Evolutionary conservation across 2,888 invertebrate species (phyloP), one percentile per base, ranked within the genome.

Genomic region (Tyria jacobaeae): DNA sequence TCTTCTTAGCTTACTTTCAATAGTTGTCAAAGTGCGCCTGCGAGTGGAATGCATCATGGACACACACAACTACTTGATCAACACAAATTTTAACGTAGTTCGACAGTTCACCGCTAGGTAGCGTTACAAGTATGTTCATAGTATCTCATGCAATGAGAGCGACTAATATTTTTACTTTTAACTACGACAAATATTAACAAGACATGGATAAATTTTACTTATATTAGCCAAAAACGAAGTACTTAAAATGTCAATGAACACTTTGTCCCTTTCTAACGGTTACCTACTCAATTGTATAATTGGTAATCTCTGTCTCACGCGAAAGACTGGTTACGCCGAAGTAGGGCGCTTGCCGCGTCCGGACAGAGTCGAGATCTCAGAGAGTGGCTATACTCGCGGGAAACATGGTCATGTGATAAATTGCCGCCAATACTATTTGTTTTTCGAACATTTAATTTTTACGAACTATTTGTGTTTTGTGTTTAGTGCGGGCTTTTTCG

Each of bases 341-440:
- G 93, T 93, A 94, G 93, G 93, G 91, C 92, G 92, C 82, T 81
- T 84, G 85, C 80, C 83, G 89, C 83, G 87, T 84, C 80, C 84
- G 89, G 81, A 87, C 82, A 83, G 90, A 90, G 89, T 89, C 86
- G 89, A 91, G 87, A 92, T 91, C 91, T 91, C 88, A 85, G 88
- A 86, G 91, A 92, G 92, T 88, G 87, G 87, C 85, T 85, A 89
- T 82, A 90, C 92, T 87, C 85, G 84, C 89, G 90, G 85, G 88
- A 88, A 89, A 82, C 86, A 89, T 91, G 91, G 88, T 90, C 88
- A 88, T 91, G 89, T 92, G 88, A 91, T 79, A 82, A 80, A 81
- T 91, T 90, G 85, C 90, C 93, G 93, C 91, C 90, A 89, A 90
- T 86, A 82, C 55, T 81, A 59, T 68, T 72, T 74, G 72, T 83